Conservation (phyloP, 2,113 vertebrate genomes). For the Hemiprocne comata region DNA sequence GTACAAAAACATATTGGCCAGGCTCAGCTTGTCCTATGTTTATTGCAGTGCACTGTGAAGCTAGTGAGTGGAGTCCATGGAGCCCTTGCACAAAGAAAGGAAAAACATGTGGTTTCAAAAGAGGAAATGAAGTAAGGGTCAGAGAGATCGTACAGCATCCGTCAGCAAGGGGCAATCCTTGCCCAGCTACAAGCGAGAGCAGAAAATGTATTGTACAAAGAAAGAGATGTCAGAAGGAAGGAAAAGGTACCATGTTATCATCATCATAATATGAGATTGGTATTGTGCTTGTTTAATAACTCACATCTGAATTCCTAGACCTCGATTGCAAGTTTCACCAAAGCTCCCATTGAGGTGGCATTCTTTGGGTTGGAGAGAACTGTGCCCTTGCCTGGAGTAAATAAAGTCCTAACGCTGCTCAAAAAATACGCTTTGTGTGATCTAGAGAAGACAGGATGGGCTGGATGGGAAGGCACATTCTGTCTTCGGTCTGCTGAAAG, state of each 20-base stretch:
- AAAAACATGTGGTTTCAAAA: slow-evolving; percentile 92
- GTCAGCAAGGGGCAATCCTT: slow-evolving; percentile 84
- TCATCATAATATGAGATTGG: slow-evolving; percentile 20
- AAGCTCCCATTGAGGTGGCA: background rate
- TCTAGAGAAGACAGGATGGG: slow-evolving; percentile 26
- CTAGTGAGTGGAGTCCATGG: slow-evolving; percentile 92
- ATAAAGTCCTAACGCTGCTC: slow-evolving; percentile 20
- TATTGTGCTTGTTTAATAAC: slow-evolving; percentile 42
- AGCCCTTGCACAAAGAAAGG: slow-evolving; percentile 88
- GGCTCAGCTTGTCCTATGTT: slow-evolving; percentile 50
- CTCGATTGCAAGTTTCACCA: background rate
- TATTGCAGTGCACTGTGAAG: slow-evolving; percentile 91
- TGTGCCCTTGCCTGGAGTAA: slow-evolving; percentile 14
- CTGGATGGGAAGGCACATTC: background rate
- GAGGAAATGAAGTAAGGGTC: slow-evolving; percentile 89
- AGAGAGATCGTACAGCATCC: slow-evolving; percentile 87
- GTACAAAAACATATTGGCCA: background rate
- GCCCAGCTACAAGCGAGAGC: slow-evolving; percentile 86
- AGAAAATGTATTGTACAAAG: slow-evolving; percentile 91
- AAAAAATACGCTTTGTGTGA: slow-evolving; percentile 12
- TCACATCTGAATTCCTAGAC: background rate
- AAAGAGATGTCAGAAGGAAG: slow-evolving; percentile 87
- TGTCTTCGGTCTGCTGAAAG: background rate
- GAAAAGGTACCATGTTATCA: slow-evolving; percentile 78
- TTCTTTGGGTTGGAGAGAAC: background rate